Evolutionary conservation across 2,797 vertebrate species (phyloP), one percentile per base, ranked within the genome.

Genomic region (Falco berigora): DNA sequence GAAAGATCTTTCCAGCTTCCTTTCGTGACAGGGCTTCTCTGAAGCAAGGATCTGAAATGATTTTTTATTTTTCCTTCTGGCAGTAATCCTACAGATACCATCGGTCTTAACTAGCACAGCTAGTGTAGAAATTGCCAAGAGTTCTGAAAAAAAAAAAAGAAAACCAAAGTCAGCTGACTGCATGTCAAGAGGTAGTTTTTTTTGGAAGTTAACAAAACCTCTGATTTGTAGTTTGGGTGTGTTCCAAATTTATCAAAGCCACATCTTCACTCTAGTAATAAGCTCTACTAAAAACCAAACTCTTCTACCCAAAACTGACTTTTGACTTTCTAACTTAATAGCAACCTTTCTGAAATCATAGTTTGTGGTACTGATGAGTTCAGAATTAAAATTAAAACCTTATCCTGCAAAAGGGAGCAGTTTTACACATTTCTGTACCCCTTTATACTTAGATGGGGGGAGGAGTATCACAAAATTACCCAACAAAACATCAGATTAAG

Each of bases 281-380:
- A 80, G 28, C 44, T 89, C 53, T 11, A 17, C 67, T 34, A 24
- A 46, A 90, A 88, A 7, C 7, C 10, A 49, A 89, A 59, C 36
- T 91, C 63, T 75, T 88, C 21, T 63, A 34, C 6, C 5, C 40
- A 34, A 40, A 80, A 59, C 30, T 79, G 68, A 44, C 34, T 81
- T 86, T 38, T 63, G 27, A 42, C 44, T 86, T 92, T 34, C n/a
- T 80, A 87, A 86, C 74, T 32, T 46, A 62, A 72, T 11, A 75
- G 28, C 46, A 92, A 20, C 23, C 27, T 94, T 95, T 95, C 87
- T 92, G 85, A 95, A 91, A 71, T 84, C 46, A 56, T 52, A 47
- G 20, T 69, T 87, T 74, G 47, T 69, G n/a, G 90, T 55, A 62
- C 30, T n/a, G 20, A 53, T 62, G 68, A 91, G 53, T 58, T 86